Base-by-base conservation (phyloP, 2,113 vertebrate species). In the Alosa alosa region DNA sequence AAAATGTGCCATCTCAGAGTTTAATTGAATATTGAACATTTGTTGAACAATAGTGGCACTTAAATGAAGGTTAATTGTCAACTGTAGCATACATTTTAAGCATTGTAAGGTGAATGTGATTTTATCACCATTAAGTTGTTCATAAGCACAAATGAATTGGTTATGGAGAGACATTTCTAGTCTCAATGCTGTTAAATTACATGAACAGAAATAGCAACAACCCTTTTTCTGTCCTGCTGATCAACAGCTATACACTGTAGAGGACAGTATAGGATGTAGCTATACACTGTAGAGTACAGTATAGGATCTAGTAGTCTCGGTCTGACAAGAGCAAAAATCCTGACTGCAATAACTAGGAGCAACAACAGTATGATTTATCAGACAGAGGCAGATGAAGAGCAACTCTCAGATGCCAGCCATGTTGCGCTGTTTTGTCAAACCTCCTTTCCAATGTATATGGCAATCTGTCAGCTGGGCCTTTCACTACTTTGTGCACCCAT, bases 1-100 rank as follows among this genome's bases (percentile, higher is more conserved):
- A 75, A 4, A 3, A 39, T 36, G 10, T 75, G 9, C 31, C 36
- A 10, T 39, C 1, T 4, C 36, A 18, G 72, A 36, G 64, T 36
- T 39, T 13, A 13, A 25, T 8, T n/a, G 60, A 64, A 64, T 6
- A 64, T 20, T 64, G 60, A 44, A 20, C 60, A n/a, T 64, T 64
- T 64, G 60, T 64, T 64, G 60, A 64, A 64, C 60, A 64, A 64
- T 64, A n/a, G n/a, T 64, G 60, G 60, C n/a, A 9, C 20, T 64
- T 20, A 64, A 64, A 78, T 41, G 15, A 78, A 15, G 39, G 72
- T 17, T 39, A 5, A 78, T 78, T 13, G 55, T 57, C 2, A 39
- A 13, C 36, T 39, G 2, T 1, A 78, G 11, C 4, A 17, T 39
- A 68, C n/a, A 31, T n/a, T 64, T 64, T n/a, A 31, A 72, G 31